Conservation (phyloP, 1,140 invertebrate genomes). For the Uloborus diversus region DNA sequence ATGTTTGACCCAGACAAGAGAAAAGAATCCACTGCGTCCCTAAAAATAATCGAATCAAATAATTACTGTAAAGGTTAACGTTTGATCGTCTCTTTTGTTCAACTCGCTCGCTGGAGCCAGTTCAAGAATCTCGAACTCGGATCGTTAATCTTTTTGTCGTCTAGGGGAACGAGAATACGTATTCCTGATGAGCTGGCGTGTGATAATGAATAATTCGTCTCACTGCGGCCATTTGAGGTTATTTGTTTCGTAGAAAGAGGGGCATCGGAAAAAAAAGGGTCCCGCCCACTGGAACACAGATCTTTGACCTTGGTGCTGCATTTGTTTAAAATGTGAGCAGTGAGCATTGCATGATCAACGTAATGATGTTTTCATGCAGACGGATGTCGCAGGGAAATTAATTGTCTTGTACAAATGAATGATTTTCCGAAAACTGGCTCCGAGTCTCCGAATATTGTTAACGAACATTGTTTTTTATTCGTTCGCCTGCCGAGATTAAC, state of each 20-base stretch:
- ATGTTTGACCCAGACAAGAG: neutral
- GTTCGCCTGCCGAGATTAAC: too few relatives aligned
- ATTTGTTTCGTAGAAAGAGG: constrained; percentile 1
- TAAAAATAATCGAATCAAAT: neutral
- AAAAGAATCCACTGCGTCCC: neutral
- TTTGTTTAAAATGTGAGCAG: neutral
- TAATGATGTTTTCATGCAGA: neutral
- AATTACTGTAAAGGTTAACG: constrained; percentile 8
- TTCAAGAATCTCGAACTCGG: neutral
- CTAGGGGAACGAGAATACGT: neutral
- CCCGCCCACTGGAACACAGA: neutral
- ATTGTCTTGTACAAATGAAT: neutral
- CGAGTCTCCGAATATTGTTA: too few relatives aligned
- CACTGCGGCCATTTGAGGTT: neutral
- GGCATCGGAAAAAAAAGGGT: too few relatives aligned
- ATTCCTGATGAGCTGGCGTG: neutral
- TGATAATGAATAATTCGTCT: constrained; percentile 1
- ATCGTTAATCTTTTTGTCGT: constrained; percentile 11
- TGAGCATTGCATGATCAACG: neutral
- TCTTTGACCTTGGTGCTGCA: neutral
- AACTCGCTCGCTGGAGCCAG: neutral
- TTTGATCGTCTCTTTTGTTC: neutral
- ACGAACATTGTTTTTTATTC: too few relatives aligned
- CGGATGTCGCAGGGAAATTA: neutral
- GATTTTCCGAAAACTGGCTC: neutral